A percentile compares a stretch with the other conserved stretches of the same genome.
Evolutionary conservation across 1,140 invertebrate genomes (phyloP).

Genomic region (Triops longicaudatus): DNA sequence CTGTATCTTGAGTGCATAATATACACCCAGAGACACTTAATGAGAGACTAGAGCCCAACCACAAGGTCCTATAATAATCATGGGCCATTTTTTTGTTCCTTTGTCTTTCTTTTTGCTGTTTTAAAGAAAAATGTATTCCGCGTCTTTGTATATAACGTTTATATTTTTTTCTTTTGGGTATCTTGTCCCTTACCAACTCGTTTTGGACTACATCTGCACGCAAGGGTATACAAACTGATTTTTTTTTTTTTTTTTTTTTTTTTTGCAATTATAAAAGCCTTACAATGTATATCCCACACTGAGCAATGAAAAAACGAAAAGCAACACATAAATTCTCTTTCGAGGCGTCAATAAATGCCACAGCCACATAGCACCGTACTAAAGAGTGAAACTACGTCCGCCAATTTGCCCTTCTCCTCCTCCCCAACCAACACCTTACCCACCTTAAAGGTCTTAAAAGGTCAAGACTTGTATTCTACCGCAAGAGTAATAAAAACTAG

Average conservation of each 20-base stretch:
- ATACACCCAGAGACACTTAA: too few relatives aligned
- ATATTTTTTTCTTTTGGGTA: slow-evolving; percentile 8
- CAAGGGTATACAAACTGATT: too few relatives aligned
- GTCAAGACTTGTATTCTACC: not conserved
- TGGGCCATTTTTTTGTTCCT: not conserved
- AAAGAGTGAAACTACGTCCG: not conserved
- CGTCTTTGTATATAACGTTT: not conserved
- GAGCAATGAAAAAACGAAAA: not conserved
- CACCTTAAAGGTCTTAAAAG: not conserved
- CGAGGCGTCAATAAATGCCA: not conserved
- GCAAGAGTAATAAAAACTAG: not conserved
- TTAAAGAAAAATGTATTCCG: not conserved
- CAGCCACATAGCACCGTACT: not conserved
- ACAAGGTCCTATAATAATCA: not conserved
- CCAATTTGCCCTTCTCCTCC: not conserved
- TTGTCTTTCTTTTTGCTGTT: not conserved
- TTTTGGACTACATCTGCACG: too few relatives aligned
- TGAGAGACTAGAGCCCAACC: too few relatives aligned
- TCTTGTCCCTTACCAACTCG: not conserved
- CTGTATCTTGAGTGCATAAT: too few relatives aligned
- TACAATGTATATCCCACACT: not conserved
- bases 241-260: too few relatives aligned
- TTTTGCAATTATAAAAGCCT: not conserved
- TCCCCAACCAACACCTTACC: not conserved
- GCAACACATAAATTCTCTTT: not conserved